Base-by-base conservation (phyloP, 2,113 vertebrate genomes). In the Lota lota region DNA sequence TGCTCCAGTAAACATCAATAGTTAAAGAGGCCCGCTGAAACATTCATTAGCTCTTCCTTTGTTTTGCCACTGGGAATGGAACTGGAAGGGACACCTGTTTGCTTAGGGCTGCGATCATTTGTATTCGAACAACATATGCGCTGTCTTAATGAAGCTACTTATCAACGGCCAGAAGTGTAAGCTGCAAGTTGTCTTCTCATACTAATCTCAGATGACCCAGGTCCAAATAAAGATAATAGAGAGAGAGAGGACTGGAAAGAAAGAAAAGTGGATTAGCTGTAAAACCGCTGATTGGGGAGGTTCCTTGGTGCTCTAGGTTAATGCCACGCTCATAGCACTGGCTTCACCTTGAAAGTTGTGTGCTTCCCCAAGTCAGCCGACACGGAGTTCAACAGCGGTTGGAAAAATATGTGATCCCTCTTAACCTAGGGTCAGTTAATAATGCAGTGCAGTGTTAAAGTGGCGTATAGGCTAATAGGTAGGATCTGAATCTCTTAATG, bases 21-120 rank as follows among this genome's bases (percentile, higher is more conserved):
- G 89, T 93, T 91, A 90, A 89, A 74, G 79, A 82, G 77, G 17
- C 8, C 20, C 40, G 40, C 70, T 91, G 58, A 92, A 91, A 88
- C 79, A 90, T 91, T 91, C 24, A 91, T 87, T 70, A 64, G 33
- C 22, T 58, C 73, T 62, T 40, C 19, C 76, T 71, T 80, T 85
- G 73, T 84, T 69, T 47, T 63, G 18, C 8, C 3, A 33, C 58
- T 16, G 21, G 12, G 54, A 36, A 19, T 59, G 19, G n/a, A 59
- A 18, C 36, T 21, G 20, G 19, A 15, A 28, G 62, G 5, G n/a
- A 47, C 40, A 47, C 40, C 40, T 47, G 40, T 67, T 7, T 62
- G 59, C 64, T 61, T 28, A 21, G 19, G 18, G 8, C 22, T 5
- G 15, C 63, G 17, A n/a, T 61, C 21, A 33, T 33, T 63, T 63